These are phyloP conservation scores for Leptinotarsa peninsularis DNA, from an alignment of 2,888 invertebrate species.

Conservation along the genomic window DNA sequence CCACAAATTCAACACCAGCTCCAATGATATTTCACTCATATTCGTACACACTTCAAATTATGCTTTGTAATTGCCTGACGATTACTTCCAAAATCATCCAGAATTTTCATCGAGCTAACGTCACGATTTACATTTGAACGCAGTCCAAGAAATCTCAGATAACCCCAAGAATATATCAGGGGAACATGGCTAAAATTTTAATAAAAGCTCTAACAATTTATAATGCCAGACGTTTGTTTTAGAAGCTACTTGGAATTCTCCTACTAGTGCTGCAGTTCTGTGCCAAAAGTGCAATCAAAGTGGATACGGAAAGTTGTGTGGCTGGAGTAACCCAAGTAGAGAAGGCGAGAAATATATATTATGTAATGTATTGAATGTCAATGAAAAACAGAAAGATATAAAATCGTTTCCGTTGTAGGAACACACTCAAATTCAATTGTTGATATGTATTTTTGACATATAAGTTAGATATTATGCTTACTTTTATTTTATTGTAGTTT, in stretches of 20 bases:
- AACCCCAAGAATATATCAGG: slow-evolving; percentile 17
- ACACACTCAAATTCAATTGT: too few species aligned
- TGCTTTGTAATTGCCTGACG: background rate
- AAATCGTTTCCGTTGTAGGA: too few species aligned
- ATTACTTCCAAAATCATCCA: background rate
- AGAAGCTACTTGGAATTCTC: slow-evolving; percentile 14
- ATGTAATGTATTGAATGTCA: background rate
- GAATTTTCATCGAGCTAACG: background rate
- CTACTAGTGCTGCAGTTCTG: background rate
- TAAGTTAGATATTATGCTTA: too few species aligned
- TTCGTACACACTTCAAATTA: too few species aligned
- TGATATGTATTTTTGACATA: too few species aligned
- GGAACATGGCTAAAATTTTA: slow-evolving; percentile 14
- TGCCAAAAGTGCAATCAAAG: slow-evolving; percentile 2
- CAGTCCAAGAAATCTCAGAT: slow-evolving; percentile 22
- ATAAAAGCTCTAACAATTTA: slow-evolving; percentile 20
- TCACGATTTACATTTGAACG: slow-evolving; percentile 22
- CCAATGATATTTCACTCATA: too few species aligned
- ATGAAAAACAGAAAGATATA: too few species aligned
- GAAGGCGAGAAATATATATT: background rate
- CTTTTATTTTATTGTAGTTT: too few species aligned
- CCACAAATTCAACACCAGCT: too few species aligned
- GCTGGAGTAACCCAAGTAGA: background rate
- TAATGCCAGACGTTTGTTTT: slow-evolving; percentile 9
- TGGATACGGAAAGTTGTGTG: slow-evolving; percentile 9